A percentile compares a stretch with the other conserved stretches of the same genome.
Conservation (phyloP, 2,888 invertebrate species). For the Gasteruption jaculator region DNA sequence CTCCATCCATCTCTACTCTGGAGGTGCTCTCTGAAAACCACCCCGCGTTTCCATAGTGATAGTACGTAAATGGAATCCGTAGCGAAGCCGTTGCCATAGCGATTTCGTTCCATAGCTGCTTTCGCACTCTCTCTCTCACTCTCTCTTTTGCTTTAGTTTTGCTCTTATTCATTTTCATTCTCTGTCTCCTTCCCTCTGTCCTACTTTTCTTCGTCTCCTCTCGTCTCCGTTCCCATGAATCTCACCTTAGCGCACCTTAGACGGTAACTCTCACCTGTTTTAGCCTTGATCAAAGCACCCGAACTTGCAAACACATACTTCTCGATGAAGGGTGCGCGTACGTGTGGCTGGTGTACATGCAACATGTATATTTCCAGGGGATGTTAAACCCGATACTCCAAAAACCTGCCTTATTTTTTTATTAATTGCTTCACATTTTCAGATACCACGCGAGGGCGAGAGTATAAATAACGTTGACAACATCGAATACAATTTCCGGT, state of each 20-base stretch:
- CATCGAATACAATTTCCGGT: too few species aligned
- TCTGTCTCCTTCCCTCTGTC: conserved; percentile 29
- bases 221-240: conserved; percentile 14
- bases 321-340: too few species aligned
- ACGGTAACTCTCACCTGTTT: too few species aligned
- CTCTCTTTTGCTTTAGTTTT: conserved; percentile 15
- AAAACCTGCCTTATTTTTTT: too few species aligned
- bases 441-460: too few species aligned
- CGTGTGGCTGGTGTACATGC: too few species aligned
- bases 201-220: conserved; percentile 13
- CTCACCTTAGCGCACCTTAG: conserved; percentile 14
- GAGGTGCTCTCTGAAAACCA: conserved; percentile 38
- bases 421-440: too few species aligned
- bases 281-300: conserved; percentile 15
- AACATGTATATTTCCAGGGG: too few species aligned
- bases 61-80: conserved; percentile 52
- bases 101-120: conserved; percentile 42
- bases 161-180: conserved; percentile 19
- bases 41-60: conserved; percentile 50
- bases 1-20: conserved; percentile 18
- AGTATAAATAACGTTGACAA: too few species aligned
- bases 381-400: too few species aligned
- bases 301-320: too few species aligned
- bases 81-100: conserved; percentile 50
- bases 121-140: conserved; percentile 20